Conservation (phyloP, 2,888 invertebrate species). For the Scelioninae gen. 2 region DNA sequence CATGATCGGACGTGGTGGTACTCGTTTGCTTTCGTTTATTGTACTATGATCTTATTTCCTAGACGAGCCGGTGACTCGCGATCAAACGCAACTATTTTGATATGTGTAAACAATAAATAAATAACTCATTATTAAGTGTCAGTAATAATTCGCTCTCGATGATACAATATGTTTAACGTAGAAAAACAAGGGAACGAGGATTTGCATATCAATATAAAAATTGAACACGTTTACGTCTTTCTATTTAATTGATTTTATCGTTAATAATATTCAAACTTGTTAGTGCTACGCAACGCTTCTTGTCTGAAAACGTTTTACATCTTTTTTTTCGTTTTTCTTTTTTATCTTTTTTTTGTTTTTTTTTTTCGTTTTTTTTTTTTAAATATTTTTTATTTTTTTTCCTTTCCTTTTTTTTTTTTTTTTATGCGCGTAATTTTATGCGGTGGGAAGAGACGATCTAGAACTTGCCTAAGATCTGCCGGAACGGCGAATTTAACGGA, state of each 20-base stretch:
- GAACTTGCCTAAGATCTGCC: slow-evolving; percentile 39
- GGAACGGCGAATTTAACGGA: slow-evolving; percentile 42
- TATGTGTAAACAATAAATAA: slow-evolving; percentile 51
- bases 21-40: slow-evolving; percentile 31
- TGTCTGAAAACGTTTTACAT: slow-evolving; percentile 28
- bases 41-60: slow-evolving; percentile 53
- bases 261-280: slow-evolving; percentile 40
- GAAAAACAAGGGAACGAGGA: slow-evolving; percentile 30
- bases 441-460: slow-evolving; percentile 53
- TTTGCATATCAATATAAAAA: slow-evolving; percentile 40
- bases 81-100: slow-evolving; percentile 39
- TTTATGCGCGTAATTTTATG: slow-evolving; percentile 44
- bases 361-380: slow-evolving; percentile 10
- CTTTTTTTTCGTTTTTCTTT: slow-evolving; percentile 18
- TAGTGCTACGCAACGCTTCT: slow-evolving; percentile 31
- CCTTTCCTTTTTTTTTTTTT: slow-evolving; percentile 16
- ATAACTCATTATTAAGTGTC: slow-evolving; percentile 11
- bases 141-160: slow-evolving; percentile 7
- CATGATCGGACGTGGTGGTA: slow-evolving; percentile 1
- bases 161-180: slow-evolving; percentile 15
- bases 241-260: slow-evolving; percentile 40
- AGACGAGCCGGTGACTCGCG: slow-evolving; percentile 24
- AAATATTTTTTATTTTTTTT: slow-evolving; percentile 17
- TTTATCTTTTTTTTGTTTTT: slow-evolving; percentile 19
- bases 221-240: slow-evolving; percentile 48